Conservation (phyloP, 1,140 invertebrate genomes). For the Ephestia elutella region DNA sequence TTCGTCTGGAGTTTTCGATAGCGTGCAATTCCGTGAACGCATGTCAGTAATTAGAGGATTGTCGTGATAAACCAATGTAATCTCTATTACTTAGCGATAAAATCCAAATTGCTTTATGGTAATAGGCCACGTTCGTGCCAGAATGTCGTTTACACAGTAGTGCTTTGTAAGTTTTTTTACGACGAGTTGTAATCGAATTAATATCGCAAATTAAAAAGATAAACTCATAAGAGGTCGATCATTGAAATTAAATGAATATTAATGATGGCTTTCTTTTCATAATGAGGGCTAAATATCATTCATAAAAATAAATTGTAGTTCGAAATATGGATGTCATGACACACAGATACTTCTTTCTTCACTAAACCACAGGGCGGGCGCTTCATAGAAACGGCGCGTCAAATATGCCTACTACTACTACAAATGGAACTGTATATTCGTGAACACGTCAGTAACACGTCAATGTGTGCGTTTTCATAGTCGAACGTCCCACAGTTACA, state of each 20-base stretch:
- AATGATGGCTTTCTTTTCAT: neutral
- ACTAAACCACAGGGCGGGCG: no score
- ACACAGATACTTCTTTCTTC: no score
- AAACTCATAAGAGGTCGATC: conserved; percentile 35
- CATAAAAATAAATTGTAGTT: neutral
- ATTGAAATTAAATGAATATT: conserved; percentile 12
- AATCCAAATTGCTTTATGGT: conserved; percentile 64
- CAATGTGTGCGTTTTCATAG: no score
- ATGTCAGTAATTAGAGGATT: conserved; percentile 58
- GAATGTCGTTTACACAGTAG: conserved; percentile 48
- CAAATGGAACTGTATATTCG: no score
- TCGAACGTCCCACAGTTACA: no score
- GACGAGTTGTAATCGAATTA: conserved; percentile 64
- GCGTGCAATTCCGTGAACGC: conserved; percentile 43
- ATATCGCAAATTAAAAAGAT: conserved; percentile 69
- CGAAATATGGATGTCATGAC: neutral
- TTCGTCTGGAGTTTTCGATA: conserved; percentile 16
- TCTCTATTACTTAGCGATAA: conserved; percentile 66
- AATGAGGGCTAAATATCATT: neutral
- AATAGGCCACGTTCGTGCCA: conserved; percentile 43
- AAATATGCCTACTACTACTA: no score
- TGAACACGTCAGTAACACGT: no score
- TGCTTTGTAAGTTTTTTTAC: conserved; percentile 64
- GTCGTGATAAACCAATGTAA: conserved; percentile 62
- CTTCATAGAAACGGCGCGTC: no score